Conservation (phyloP, 1,140 invertebrate species). For the Popillia japonica region DNA sequence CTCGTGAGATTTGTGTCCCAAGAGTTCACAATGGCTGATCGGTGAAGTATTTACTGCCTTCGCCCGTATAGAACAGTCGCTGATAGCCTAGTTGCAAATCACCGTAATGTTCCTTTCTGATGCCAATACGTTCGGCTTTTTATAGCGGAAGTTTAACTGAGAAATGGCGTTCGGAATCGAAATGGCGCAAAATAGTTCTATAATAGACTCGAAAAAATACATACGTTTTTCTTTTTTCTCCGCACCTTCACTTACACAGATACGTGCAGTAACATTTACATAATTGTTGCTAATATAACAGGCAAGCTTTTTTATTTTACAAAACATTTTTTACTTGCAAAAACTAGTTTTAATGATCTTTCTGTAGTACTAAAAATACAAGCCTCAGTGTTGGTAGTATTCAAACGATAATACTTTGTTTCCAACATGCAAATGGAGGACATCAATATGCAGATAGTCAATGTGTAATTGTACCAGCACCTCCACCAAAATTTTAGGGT, state of each 20-base stretch:
- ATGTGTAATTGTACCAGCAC: too few relatives aligned
- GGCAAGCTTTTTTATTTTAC: too few relatives aligned
- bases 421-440: too few relatives aligned
- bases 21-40: conserved; percentile 56
- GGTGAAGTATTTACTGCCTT: conserved; percentile 56
- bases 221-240: not conserved
- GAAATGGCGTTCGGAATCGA: conserved; percentile 28
- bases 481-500: too few relatives aligned
- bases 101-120: conserved; percentile 55
- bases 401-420: too few relatives aligned
- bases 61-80: conserved; percentile 52
- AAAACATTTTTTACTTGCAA: too few relatives aligned
- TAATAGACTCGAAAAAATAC: conserved; percentile 31
- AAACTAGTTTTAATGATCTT: too few relatives aligned
- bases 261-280: too few relatives aligned
- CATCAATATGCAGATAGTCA: too few relatives aligned
- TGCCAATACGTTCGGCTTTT: conserved; percentile 36
- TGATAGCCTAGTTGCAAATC: conserved; percentile 58
- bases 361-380: too few relatives aligned
- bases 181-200: conserved; percentile 36
- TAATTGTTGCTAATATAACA: too few relatives aligned
- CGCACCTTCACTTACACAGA: not conserved
- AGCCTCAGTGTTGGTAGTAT: too few relatives aligned
- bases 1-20: conserved; percentile 55
- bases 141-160: conserved; percentile 36